Conservation (phyloP, 2,797 vertebrate species). For the Anabacerthia variegaticeps region DNA sequence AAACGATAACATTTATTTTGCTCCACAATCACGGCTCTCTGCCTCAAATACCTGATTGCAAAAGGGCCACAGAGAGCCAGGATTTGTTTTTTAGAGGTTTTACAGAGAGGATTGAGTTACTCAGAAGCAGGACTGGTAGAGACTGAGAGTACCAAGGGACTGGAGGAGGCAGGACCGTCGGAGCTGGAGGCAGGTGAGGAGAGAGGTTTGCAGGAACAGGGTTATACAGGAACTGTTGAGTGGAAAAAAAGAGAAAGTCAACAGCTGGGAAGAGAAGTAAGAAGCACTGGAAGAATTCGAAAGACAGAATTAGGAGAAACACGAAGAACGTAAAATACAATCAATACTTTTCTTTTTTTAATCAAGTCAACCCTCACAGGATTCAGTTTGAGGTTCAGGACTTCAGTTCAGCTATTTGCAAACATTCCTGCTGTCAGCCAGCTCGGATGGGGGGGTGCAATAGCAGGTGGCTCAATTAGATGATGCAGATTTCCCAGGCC, state of each 20-base stretch:
- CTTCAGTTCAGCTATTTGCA: background rate
- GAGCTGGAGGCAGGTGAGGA: conserved; percentile 22
- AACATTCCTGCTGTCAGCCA: background rate
- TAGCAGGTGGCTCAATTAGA: background rate
- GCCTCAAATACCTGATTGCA: conserved; percentile 5
- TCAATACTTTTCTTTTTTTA: background rate
- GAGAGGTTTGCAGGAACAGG: conserved; percentile 27
- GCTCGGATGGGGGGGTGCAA: background rate
- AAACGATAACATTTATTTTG: background rate
- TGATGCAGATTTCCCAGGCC: background rate
- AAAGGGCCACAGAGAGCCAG: background rate
- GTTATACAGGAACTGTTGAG: conserved; percentile 42
- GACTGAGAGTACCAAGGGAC: background rate
- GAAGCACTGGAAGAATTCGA: background rate
- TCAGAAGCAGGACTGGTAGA: background rate
- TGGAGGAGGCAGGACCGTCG: background rate
- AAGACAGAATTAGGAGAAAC: background rate
- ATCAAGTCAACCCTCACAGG: background rate
- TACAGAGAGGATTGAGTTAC: background rate
- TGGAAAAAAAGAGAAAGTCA: conserved; percentile 25
- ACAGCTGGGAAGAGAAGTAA: background rate
- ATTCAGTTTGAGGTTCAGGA: background rate
- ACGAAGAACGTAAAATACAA: background rate
- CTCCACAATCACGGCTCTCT: background rate
- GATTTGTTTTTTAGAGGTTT: background rate